Evolutionary conservation across 2,888 invertebrate genomes (phyloP), one percentile per base, ranked within the genome.

Genomic region (Incurvaria masculella): DNA sequence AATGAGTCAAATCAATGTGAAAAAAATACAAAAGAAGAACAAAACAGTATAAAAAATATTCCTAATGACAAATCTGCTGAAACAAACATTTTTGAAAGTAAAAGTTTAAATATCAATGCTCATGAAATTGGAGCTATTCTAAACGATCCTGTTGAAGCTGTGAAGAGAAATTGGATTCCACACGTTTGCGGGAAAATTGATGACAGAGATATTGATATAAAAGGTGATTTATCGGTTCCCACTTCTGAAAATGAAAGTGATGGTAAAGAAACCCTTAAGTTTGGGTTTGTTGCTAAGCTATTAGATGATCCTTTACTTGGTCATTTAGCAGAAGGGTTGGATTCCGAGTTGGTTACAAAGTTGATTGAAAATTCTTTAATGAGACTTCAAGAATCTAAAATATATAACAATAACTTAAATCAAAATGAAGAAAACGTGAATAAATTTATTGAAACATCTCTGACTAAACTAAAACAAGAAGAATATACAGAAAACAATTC

Each of bases 101-200:
- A 27, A 49, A 42, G 49, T 52, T 23, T 41, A 56, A 52, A 49
- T 21, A 54, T 54, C 54, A 56, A 56, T 42, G 44, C 53, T 42
- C 55, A 54, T 47, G 62, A 56, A 41, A 66, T 86, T 42, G 69
- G 79, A 45, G 79, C 81, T 53, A 79, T 87, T 52, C 62, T 88
- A 39, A 78, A 79, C 54, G 86, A 89, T 68, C 89, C 89, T 1
- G 89, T 89, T 8, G 88, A 89, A 79, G 89, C 89, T 16, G 86
- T 89, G 3, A 82, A 82, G 59, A 78, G 85, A 56, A 88, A 89
- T 66, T 72, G 89, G 53, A 84, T 89, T 59, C 89, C 89, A 42
- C 89, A 89, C 63, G 86, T 89, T 46, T 89, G 89, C 67, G 89
- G 89, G 21, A 84, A 85, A 65, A 71, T 61, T 59, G 68, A 74